These are phyloP conservation scores for Morus bassanus DNA, from an alignment of 2,797 vertebrate species.

Conservation along the genomic window DNA sequence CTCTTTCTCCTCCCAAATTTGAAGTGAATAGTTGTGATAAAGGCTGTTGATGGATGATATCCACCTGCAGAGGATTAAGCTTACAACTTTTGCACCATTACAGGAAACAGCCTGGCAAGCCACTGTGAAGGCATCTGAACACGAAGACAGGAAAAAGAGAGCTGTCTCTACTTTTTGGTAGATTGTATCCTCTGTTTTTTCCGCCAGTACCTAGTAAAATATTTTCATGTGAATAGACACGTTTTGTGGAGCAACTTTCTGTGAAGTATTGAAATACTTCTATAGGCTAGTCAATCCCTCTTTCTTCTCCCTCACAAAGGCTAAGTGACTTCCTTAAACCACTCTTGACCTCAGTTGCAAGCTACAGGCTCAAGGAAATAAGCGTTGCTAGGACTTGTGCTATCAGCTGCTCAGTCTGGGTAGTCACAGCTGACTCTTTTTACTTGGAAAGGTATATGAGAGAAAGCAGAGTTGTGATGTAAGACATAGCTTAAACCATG, in stretches of 20 bases:
- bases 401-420: not conserved
- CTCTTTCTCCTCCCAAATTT: not conserved
- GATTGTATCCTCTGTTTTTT: not conserved
- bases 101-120: not conserved
- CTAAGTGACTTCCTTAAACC: not conserved
- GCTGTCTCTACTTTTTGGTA: not conserved
- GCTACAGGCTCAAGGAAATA: not conserved
- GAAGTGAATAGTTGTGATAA: not conserved
- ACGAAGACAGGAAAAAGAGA: not conserved
- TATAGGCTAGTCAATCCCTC: not conserved
- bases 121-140: not conserved
- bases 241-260: not conserved
- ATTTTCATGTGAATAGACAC: not conserved
- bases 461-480: not conserved
- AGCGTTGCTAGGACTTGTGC: fast-evolving
- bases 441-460: not conserved
- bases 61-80: not conserved
- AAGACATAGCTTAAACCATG: not conserved
- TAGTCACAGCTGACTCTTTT: not conserved
- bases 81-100: not conserved
- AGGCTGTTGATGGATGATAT: not conserved
- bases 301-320: not conserved
- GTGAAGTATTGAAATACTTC: not conserved
- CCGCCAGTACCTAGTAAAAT: not conserved
- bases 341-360: not conserved